Percentiles rank a stretch among this genome's conserved stretches.
Evolutionary conservation across 1,140 invertebrate genomes (phyloP).

Genomic region (Akabosia matsudoensis): DNA sequence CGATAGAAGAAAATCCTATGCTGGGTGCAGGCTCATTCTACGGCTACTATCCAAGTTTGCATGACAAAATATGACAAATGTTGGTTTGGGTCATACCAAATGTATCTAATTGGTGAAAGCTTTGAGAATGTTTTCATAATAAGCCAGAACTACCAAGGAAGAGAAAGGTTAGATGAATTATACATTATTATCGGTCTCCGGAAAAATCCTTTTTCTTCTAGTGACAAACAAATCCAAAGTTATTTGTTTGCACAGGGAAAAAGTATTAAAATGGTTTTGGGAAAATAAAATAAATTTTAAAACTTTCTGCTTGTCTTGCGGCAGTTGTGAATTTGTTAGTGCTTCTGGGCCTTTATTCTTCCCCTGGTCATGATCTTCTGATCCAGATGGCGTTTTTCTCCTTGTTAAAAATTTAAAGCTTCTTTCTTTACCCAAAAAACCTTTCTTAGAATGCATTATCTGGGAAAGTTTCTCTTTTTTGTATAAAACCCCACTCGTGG

Average conservation of each 20-base stretch:
- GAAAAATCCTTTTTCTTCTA: background rate
- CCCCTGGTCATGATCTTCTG: no score
- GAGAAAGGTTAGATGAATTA: background rate
- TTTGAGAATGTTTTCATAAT: background rate
- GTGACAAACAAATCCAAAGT: background rate
- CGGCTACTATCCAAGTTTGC: background rate
- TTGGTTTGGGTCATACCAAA: conserved; percentile 3
- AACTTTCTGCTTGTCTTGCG: background rate
- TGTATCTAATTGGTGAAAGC: conserved; percentile 11
- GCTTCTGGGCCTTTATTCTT: background rate
- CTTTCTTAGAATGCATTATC: no score
- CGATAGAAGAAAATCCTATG: no score
- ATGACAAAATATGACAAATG: conserved; percentile 18
- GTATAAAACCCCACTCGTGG: no score
- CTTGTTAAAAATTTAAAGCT: background rate
- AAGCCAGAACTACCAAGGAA: background rate
- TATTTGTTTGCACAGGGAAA: background rate
- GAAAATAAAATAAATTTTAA: conserved; percentile 17
- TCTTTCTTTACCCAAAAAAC: no score
- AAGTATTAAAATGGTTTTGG: background rate
- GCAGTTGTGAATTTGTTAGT: background rate
- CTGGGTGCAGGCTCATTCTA: no score
- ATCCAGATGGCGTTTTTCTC: background rate
- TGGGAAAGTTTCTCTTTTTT: no score
- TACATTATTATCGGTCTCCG: background rate